These are phyloP conservation scores for Chlorops oryzae DNA, from an alignment of 1,140 invertebrate species.

Conservation along the genomic window DNA sequence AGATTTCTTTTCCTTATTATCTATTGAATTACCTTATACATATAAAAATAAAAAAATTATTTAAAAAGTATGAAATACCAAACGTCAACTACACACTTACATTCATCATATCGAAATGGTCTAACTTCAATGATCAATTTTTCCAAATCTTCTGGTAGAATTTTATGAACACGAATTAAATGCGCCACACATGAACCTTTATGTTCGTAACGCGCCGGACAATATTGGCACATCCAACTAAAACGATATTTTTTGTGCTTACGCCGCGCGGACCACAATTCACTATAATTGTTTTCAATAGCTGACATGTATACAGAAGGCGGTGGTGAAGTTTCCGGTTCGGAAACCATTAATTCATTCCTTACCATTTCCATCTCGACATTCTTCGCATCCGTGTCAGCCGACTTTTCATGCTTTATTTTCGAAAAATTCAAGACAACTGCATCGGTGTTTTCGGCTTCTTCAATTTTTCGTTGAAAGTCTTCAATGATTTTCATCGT, in stretches of 20 bases:
- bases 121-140: not conserved
- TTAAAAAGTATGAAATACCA: too few relatives aligned
- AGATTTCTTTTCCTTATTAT: too few relatives aligned
- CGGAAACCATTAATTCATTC: too few relatives aligned
- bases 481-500: conserved; percentile 31
- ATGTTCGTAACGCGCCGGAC: conserved; percentile 2
- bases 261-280: not conserved
- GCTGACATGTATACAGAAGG: not conserved
- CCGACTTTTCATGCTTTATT: too few relatives aligned
- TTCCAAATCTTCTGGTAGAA: not conserved
- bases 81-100: too few relatives aligned
- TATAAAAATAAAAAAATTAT: too few relatives aligned
- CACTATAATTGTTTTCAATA: not conserved
- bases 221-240: conserved; percentile 9
- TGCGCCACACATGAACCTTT: conserved; percentile 1
- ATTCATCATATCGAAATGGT: too few relatives aligned
- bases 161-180: too few relatives aligned
- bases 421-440: not conserved
- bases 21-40: too few relatives aligned
- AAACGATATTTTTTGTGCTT: conserved; percentile 11
- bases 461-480: conserved; percentile 31
- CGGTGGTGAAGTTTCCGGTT: not conserved
- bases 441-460: conserved; percentile 24
- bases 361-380: not conserved
- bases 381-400: not conserved